Evolutionary conservation across 1,140 invertebrate genomes (phyloP).

Genomic region (Mycetomoellerius zeteki): DNA sequence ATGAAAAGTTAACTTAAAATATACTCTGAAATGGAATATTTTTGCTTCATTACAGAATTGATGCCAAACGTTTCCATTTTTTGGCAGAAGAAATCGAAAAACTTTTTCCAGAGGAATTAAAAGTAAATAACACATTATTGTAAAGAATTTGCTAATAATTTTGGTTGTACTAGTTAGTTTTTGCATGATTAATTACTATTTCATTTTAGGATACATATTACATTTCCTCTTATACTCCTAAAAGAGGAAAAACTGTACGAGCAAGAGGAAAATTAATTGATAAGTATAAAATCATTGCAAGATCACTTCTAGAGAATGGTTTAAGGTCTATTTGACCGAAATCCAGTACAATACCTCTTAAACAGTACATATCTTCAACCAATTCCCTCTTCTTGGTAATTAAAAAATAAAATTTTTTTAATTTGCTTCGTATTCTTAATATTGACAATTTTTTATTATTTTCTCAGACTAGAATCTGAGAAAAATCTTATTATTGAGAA

Average conservation of each 20-base stretch:
- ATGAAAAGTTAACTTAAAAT: background rate
- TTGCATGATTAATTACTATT: background rate
- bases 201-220: constrained; percentile 28
- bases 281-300: constrained; percentile 24
- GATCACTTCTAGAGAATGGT: constrained; percentile 22
- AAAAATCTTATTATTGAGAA: constrained; percentile 7
- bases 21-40: background rate
- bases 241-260: constrained; percentile 21
- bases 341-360: background rate
- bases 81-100: background rate
- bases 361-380: background rate
- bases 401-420: constrained; percentile 10
- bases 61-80: constrained; percentile 2
- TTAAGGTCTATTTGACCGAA: background rate
- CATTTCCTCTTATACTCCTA: constrained; percentile 2
- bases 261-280: constrained; percentile 18
- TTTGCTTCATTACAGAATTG: constrained; percentile 15
- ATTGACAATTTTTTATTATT: background rate
- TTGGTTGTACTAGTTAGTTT: background rate
- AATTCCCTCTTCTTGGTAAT: constrained; percentile 23
- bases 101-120: constrained; percentile 14
- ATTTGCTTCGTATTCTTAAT: background rate
- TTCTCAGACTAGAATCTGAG: constrained; percentile 9
- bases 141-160: background rate
- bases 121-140: background rate